A percentile compares a stretch with the other conserved stretches of the same genome.
Evolutionary conservation across 2,113 vertebrate genomes (phyloP).

Genomic region (Gallinago paraguaiae): DNA sequence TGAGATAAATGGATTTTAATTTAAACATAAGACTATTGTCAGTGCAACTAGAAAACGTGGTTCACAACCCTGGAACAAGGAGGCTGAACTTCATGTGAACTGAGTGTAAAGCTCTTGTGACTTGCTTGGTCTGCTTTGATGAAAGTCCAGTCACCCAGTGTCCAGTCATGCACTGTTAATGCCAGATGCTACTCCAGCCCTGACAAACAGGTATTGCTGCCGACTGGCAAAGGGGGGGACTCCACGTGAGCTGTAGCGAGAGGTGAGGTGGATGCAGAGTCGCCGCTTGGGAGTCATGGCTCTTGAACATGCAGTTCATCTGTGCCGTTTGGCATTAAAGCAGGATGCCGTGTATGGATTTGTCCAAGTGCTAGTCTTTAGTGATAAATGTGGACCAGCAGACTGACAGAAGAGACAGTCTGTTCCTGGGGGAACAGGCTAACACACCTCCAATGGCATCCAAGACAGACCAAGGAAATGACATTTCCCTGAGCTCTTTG

Average conservation of each 20-base stretch:
- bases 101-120: neutral
- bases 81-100: neutral
- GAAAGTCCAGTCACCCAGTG: neutral
- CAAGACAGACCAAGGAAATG: neutral
- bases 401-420: neutral
- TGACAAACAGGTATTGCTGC: neutral
- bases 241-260: fast-evolving
- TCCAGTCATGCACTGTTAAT: neutral
- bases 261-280: neutral
- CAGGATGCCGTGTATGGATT: fast-evolving
- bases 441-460: neutral
- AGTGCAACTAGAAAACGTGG: neutral
- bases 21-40: neutral
- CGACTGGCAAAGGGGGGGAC: fast-evolving
- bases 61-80: neutral
- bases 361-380: neutral
- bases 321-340: fast-evolving
- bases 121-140: neutral
- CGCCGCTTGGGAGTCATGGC: fast-evolving
- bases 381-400: neutral
- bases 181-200: neutral
- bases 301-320: neutral
- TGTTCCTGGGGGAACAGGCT: neutral
- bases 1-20: neutral
- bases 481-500: neutral